A percentile compares a stretch with the other conserved stretches of the same genome.
These are phyloP conservation scores for Montipora cactus DNA, from an alignment of 64 coral and sea anemone genomes.

Conservation along the genomic window DNA sequence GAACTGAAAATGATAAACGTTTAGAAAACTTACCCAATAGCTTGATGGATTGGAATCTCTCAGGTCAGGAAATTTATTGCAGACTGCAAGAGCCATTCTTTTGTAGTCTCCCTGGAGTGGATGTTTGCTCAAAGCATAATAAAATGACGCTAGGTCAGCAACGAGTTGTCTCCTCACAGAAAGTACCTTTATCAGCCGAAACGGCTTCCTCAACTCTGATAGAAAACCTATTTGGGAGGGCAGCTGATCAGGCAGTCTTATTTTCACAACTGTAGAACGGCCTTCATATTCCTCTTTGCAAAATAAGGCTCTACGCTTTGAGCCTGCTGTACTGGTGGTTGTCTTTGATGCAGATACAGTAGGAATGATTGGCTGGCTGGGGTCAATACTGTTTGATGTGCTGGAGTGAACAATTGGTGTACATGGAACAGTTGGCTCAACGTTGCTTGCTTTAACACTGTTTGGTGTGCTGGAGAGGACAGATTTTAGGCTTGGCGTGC, in stretches of 20 bases:
- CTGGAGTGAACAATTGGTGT: neutral
- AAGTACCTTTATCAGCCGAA: neutral
- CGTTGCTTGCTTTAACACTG: neutral
- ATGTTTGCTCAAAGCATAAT: slow-evolving; percentile 12
- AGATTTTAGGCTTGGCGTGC: neutral
- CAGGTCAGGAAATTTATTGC: slow-evolving; percentile 33
- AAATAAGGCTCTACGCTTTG: neutral
- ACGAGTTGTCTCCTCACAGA: slow-evolving; percentile 21
- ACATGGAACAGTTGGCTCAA: neutral
- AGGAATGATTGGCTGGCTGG: too few species aligned
- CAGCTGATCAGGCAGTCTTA: neutral
- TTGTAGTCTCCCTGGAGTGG: too few species aligned
- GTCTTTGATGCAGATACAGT: too few species aligned
- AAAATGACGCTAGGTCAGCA: slow-evolving; percentile 55
- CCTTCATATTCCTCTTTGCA: neutral
- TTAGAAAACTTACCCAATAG: slow-evolving; percentile 1
- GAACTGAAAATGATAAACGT: neutral
- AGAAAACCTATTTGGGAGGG: too few species aligned
- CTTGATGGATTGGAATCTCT: slow-evolving; percentile 6
- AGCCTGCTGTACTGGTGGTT: too few species aligned
- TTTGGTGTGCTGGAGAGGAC: slow-evolving; percentile 1
- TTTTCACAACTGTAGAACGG: slow-evolving; percentile 6
- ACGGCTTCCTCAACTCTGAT: too few species aligned
- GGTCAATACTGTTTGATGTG: neutral
- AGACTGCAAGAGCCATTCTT: too few species aligned